phyloP scores from a whole-genome alignment of 2,113 vertebrate species.

The Gymnarchus niloticus region DNA sequence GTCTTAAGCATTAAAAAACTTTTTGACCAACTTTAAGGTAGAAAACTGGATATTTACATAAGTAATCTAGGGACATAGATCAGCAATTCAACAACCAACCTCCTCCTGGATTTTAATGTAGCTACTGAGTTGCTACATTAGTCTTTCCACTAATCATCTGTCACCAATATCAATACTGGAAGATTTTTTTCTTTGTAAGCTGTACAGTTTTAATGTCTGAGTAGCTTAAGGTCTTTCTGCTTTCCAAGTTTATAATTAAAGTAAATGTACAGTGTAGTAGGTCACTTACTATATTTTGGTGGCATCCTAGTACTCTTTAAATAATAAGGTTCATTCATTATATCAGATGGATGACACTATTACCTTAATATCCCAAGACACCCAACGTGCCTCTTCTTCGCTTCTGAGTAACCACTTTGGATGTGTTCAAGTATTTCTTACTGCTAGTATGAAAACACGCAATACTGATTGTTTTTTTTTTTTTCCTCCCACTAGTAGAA shows the following conservation, averaged over 20 bases:
- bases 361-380: not conserved
- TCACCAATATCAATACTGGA: not conserved
- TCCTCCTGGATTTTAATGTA: not conserved
- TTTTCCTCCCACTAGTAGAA: not conserved
- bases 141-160: not conserved
- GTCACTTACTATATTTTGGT: not conserved
- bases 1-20: not conserved
- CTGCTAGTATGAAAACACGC: not conserved
- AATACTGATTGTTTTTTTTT: not conserved
- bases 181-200: not conserved
- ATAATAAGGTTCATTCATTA: not conserved
- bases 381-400: not conserved
- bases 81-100: not conserved
- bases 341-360: not conserved
- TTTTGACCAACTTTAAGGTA: not conserved
- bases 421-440: not conserved
- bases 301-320: not conserved
- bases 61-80: not conserved
- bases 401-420: not conserved
- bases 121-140: not conserved
- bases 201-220: not conserved
- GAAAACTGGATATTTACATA: slow-evolving; percentile 5
- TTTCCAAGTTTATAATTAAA: not conserved
- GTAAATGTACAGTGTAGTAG: not conserved
- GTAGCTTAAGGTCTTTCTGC: not conserved